phyloP scores from a whole-genome alignment of 2,113 vertebrate genomes.

The Physeter macrocephalus region DNA sequence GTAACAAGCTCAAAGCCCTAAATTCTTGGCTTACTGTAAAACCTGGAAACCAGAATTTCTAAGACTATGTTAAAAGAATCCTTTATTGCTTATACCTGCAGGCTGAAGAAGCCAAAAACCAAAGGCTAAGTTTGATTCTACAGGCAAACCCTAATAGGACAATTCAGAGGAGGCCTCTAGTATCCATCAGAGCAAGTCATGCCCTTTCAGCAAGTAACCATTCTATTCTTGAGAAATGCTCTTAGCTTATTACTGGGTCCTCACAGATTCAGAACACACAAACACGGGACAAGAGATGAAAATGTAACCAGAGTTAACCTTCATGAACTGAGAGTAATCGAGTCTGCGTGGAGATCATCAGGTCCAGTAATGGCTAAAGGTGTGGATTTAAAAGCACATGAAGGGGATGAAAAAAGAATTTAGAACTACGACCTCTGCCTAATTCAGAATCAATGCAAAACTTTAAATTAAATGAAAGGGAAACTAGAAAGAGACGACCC shows the following conservation, averaged over 20 bases:
- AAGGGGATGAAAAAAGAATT: neutral
- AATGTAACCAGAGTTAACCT: neutral
- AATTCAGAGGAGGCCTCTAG: neutral
- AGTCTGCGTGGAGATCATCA: neutral
- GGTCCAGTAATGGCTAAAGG: neutral
- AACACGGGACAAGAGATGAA: neutral
- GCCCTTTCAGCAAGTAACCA: neutral
- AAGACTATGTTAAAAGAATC: neutral
- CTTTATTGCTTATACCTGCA: neutral
- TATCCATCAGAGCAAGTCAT: neutral
- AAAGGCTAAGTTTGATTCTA: neutral
- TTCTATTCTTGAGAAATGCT: neutral
- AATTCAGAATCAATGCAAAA: neutral
- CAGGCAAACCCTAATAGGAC: neutral
- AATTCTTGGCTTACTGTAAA: neutral
- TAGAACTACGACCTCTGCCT: neutral
- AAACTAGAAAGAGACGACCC: neutral
- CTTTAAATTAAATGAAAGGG: neutral
- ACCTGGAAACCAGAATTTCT: neutral
- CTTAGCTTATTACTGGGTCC: neutral
- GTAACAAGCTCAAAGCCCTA: neutral
- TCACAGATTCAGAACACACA: neutral
- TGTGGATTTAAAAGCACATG: neutral
- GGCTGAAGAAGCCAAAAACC: neutral
- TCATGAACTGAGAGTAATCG: neutral